phyloP scores from a whole-genome alignment of 2,113 vertebrate species.

The Barnardius zonarius region DNA sequence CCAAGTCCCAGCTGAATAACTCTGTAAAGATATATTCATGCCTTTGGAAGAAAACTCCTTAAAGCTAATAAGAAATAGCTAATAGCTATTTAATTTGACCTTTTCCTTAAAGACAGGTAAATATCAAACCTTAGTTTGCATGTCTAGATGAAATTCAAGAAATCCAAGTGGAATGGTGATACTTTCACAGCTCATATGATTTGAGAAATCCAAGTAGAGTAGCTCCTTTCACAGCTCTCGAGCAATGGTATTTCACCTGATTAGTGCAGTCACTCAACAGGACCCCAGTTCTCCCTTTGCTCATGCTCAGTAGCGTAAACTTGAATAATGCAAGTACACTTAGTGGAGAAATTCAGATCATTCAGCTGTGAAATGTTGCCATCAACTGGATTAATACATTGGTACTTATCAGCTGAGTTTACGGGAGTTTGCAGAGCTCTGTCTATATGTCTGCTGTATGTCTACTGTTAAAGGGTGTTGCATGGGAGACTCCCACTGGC shows the following conservation, averaged over 20 bases:
- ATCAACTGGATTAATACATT: not conserved
- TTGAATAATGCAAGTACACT: accelerated
- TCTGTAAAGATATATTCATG: not conserved
- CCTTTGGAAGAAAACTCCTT: not conserved
- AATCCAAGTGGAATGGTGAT: not conserved
- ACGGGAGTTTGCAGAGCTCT: not conserved
- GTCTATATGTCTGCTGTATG: not conserved
- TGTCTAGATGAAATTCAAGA: not conserved
- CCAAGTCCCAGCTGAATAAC: not conserved
- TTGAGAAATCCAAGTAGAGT: not conserved
- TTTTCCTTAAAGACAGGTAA: conserved; percentile 37
- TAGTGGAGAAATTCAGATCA: not conserved
- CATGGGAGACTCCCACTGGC: not conserved
- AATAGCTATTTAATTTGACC: conserved; percentile 34
- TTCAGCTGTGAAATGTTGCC: not conserved
- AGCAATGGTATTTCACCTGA: accelerated
- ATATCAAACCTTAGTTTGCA: conserved; percentile 35
- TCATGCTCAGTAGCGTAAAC: not conserved
- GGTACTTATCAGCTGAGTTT: not conserved
- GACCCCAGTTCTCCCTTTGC: not conserved
- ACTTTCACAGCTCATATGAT: not conserved
- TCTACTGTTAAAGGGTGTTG: not conserved
- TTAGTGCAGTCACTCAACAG: not conserved
- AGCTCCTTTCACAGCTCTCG: not conserved
- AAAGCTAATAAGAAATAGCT: not conserved